Evolutionary conservation across 1,140 invertebrate genomes (phyloP).

Genomic region (Listronotus bonariensis): DNA sequence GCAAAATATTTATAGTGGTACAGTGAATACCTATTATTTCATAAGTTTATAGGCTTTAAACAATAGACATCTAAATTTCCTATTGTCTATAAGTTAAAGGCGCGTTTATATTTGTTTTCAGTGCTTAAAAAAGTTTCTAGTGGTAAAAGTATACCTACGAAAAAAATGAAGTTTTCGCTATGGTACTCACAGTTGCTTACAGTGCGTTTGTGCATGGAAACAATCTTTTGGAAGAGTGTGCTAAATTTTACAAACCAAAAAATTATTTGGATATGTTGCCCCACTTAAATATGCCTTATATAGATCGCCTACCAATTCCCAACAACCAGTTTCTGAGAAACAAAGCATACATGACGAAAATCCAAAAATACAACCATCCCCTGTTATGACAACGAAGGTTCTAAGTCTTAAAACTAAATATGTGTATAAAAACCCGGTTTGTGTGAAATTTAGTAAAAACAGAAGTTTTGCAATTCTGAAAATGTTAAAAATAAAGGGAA

Average conservation of each 20-base stretch:
- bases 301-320: constrained; percentile 47
- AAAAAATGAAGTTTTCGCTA: constrained; percentile 31
- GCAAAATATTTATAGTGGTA: too few relatives aligned
- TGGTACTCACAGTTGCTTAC: constrained; percentile 23
- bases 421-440: constrained; percentile 49
- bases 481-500: constrained; percentile 27
- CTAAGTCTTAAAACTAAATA: constrained; percentile 49
- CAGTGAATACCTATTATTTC: too few relatives aligned
- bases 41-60: too few relatives aligned
- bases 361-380: constrained; percentile 38
- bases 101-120: too few relatives aligned
- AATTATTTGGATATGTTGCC: constrained; percentile 49
- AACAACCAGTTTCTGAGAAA: constrained; percentile 6
- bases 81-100: too few relatives aligned
- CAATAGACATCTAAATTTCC: too few relatives aligned
- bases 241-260: constrained; percentile 46
- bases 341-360: constrained; percentile 1
- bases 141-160: too few relatives aligned
- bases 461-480: constrained; percentile 38
- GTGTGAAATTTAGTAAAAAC: constrained; percentile 49
- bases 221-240: constrained; percentile 40
- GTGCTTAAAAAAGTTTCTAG: too few relatives aligned
- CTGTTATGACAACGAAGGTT: constrained; percentile 47
- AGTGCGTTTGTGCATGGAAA: constrained; percentile 15
- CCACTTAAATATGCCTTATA: constrained; percentile 48